phyloP scores from a whole-genome alignment of 2,888 invertebrate species.

The Tipula unca region DNA sequence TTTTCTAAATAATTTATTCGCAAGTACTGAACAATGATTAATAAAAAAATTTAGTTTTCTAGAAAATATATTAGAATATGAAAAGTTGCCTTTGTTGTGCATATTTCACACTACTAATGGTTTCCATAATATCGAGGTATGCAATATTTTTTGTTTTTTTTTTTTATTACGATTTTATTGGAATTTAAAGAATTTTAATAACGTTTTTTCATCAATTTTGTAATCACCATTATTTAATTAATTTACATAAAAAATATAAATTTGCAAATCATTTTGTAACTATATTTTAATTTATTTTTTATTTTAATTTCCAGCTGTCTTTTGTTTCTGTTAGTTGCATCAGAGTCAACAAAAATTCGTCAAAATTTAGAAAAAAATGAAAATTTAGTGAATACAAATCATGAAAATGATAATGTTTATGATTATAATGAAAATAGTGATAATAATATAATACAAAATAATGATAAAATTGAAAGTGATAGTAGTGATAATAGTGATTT shows the following conservation, averaged over 20 bases:
- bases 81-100: conserved; percentile 23
- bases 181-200: neutral
- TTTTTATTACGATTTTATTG: neutral
- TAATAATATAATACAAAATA: neutral
- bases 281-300: conserved; percentile 22
- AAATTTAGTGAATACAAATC: neutral
- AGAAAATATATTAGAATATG: conserved; percentile 19
- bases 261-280: conserved; percentile 24
- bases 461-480: conserved; percentile 10
- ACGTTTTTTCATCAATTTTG: neutral
- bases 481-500: neutral
- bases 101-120: conserved; percentile 31
- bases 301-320: conserved; percentile 46
- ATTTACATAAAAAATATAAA: conserved; percentile 26
- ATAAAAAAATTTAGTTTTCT: neutral
- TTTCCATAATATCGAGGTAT: conserved; percentile 52
- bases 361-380: neutral
- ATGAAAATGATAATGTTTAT: conserved; percentile 3
- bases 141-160: neutral
- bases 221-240: neutral
- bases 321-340: conserved; percentile 51
- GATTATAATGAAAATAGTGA: neutral
- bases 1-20: neutral
- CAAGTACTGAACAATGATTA: neutral
- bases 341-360: conserved; percentile 44